Percentiles rank a stretch among this genome's conserved stretches.
phyloP scores from a whole-genome alignment of 2,113 vertebrate genomes.

The Carlito syrichta region DNA sequence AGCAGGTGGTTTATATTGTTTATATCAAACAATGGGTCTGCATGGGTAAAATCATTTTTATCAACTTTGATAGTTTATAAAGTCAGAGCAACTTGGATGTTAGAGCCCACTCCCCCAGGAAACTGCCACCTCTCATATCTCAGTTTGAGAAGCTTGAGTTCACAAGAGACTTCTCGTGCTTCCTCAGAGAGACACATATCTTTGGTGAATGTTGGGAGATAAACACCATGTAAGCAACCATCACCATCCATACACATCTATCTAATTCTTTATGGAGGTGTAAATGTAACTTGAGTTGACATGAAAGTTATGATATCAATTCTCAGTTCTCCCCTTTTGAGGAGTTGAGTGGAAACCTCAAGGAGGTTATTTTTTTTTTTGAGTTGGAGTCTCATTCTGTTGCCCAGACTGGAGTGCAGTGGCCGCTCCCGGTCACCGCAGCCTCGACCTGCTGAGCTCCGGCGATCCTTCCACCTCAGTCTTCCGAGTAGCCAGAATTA shows the following conservation, averaged over 20 bases:
- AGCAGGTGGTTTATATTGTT: not conserved
- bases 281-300: not conserved
- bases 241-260: not conserved
- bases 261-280: not conserved
- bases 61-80: not conserved
- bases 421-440: no score
- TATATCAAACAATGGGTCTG: not conserved
- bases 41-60: not conserved
- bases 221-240: not conserved
- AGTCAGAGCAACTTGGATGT: not conserved
- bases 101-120: not conserved
- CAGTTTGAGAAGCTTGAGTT: not conserved
- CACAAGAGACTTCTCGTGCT: not conserved
- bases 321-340: not conserved
- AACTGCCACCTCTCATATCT: not conserved
- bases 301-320: not conserved
- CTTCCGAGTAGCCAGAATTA: no score
- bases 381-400: no score
- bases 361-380: not conserved
- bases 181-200: not conserved
- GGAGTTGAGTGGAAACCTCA: not conserved
- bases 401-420: no score
- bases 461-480: no score
- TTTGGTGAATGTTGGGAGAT: not conserved
- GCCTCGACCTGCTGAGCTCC: no score